A percentile compares a stretch with the other conserved stretches of the same genome.
These are phyloP conservation scores for Sceliomorpha sp. DNA, from an alignment of 2,888 invertebrate genomes.

Conservation along the genomic window DNA sequence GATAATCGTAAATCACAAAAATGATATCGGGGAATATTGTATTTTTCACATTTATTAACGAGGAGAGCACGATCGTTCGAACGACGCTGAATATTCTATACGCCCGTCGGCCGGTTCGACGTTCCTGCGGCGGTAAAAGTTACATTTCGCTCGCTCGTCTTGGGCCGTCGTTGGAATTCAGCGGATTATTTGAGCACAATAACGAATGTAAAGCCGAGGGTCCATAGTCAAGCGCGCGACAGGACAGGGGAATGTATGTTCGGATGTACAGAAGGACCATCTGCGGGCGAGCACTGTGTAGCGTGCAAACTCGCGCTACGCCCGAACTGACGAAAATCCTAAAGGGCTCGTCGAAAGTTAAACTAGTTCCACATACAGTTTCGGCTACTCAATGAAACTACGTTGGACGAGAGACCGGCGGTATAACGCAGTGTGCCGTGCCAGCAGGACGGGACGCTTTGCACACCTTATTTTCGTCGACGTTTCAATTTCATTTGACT, in stretches of 20 bases:
- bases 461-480: conserved; percentile 19
- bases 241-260: conserved; percentile 39
- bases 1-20: too few relatives aligned
- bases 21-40: too few relatives aligned
- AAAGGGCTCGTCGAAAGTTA: conserved; percentile 48
- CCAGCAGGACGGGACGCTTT: conserved; percentile 9
- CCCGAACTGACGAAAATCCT: conserved; percentile 52
- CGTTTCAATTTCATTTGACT: too few relatives aligned
- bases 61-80: too few relatives aligned
- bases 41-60: too few relatives aligned
- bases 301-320: conserved; percentile 50
- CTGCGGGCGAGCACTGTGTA: conserved; percentile 46
- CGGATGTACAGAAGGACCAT: conserved; percentile 48
- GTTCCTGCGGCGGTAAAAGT: too few relatives aligned
- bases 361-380: conserved; percentile 52
- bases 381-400: conserved; percentile 48
- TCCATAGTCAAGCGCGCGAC: conserved; percentile 27
- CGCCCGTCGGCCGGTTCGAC: too few relatives aligned
- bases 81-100: too few relatives aligned
- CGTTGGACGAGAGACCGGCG: conserved; percentile 29
- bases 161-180: conserved; percentile 38
- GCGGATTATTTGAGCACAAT: conserved; percentile 55
- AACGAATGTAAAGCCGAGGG: conserved; percentile 47
- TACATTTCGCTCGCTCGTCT: too few relatives aligned
- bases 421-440: conserved; percentile 1